These are phyloP conservation scores for Sipha flava DNA, from an alignment of 1,140 invertebrate genomes.

Conservation along the genomic window DNA sequence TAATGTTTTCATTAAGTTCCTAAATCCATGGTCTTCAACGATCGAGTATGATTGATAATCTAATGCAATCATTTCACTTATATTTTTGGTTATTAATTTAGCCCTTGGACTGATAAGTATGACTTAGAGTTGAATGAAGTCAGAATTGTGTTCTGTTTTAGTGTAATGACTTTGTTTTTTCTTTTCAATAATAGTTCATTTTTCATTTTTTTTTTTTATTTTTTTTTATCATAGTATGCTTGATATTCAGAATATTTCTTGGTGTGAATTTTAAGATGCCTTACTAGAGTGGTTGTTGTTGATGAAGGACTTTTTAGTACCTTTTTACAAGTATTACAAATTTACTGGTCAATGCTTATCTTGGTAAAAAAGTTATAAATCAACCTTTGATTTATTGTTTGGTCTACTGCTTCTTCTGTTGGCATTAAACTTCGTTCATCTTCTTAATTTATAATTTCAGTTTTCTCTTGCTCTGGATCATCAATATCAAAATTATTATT, in stretches of 20 bases:
- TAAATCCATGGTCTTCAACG: background rate
- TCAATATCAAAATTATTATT: too few relatives aligned
- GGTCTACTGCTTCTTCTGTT: too few relatives aligned
- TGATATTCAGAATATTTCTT: background rate
- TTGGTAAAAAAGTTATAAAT: background rate
- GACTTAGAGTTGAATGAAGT: background rate
- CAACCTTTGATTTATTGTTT: background rate
- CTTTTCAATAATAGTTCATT: background rate
- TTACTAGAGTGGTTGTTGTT: background rate
- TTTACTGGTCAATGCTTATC: background rate
- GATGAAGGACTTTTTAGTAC: background rate
- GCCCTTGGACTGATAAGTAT: background rate
- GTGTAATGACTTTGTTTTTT: background rate
- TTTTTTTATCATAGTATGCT: background rate
- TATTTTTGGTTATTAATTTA: background rate
- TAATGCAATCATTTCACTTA: background rate
- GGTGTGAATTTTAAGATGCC: background rate
- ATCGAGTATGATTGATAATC: background rate
- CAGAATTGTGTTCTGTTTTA: background rate
- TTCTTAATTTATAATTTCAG: background rate
- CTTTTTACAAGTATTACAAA: background rate
- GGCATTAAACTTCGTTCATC: background rate
- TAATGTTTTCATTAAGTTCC: background rate
- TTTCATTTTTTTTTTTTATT: background rate
- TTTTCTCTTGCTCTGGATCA: background rate